Percentiles rank a stretch among this genome's conserved stretches.
phyloP scores from a whole-genome alignment of 2,797 vertebrate species.

The Emys orbicularis region DNA sequence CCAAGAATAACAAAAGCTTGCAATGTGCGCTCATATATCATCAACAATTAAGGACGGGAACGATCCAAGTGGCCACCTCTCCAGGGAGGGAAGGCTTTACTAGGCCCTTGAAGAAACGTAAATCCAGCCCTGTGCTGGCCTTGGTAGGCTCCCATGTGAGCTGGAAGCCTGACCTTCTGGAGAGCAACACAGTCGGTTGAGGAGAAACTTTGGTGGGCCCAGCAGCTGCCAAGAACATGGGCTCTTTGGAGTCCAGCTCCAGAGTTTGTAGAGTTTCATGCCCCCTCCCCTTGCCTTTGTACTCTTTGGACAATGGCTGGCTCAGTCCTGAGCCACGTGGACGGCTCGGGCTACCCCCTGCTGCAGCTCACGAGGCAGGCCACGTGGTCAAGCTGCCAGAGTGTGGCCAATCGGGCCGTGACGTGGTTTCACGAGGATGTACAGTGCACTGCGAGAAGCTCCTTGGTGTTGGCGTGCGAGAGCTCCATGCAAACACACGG shows the following conservation, averaged over 20 bases:
- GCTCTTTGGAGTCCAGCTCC: conserved; percentile 5
- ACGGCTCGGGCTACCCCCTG: not conserved
- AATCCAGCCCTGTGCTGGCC: not conserved
- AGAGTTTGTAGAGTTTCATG: not conserved
- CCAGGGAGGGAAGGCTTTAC: conserved; percentile 16
- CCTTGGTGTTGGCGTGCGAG: not conserved
- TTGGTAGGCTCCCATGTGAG: not conserved
- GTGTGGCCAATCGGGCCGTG: not conserved
- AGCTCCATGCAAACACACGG: conserved; percentile 9
- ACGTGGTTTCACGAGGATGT: not conserved
- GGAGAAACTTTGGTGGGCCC: not conserved
- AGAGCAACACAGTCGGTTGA: not conserved
- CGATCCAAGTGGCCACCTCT: conserved; percentile 43
- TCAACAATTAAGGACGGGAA: conserved; percentile 40
- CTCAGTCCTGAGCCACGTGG: not conserved
- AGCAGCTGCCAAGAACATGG: conserved; percentile 23
- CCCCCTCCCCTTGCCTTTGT: not conserved
- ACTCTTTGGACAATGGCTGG: not conserved
- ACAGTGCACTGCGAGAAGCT: not conserved
- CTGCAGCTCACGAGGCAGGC: rapidly evolving
- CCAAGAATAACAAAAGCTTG: conserved; percentile 70
- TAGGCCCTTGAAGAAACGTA: conserved; percentile 32
- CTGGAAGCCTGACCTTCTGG: not conserved
- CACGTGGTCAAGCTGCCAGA: not conserved
- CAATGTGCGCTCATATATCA: conserved; percentile 47